These are phyloP conservation scores for Carcharodon carcharias DNA, from an alignment of 2,797 vertebrate species.

Conservation along the genomic window DNA sequence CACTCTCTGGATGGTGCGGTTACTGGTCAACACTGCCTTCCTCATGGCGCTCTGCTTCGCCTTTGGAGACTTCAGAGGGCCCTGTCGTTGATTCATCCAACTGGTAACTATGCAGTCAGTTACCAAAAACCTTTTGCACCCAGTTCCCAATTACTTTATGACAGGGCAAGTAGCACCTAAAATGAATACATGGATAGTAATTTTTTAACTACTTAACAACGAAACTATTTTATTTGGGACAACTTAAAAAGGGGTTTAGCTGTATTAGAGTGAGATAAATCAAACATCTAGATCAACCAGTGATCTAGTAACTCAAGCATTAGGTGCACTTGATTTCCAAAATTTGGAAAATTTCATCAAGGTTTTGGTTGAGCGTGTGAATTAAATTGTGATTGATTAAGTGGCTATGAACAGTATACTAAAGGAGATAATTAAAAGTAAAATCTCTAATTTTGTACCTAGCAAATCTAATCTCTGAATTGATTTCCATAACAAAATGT, in stretches of 20 bases:
- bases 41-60: neutral
- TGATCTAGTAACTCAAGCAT: neutral
- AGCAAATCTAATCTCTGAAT: neutral
- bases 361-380: neutral
- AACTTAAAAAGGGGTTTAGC: neutral
- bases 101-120: neutral
- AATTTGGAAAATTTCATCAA: neutral
- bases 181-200: neutral
- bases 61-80: neutral
- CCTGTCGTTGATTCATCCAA: neutral
- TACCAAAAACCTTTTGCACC: neutral
- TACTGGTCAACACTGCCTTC: neutral
- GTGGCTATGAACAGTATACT: neutral
- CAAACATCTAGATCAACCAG: neutral
- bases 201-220: neutral
- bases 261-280: neutral
- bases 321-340: neutral
- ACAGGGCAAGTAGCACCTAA: neutral
- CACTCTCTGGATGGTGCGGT: neutral
- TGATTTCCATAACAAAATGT: neutral
- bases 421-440: neutral
- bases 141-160: neutral
- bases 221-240: neutral
- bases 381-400: neutral
- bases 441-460: neutral